Evolutionary conservation across 1,140 invertebrate genomes (phyloP).

Genomic region (Nomia melanderi): DNA sequence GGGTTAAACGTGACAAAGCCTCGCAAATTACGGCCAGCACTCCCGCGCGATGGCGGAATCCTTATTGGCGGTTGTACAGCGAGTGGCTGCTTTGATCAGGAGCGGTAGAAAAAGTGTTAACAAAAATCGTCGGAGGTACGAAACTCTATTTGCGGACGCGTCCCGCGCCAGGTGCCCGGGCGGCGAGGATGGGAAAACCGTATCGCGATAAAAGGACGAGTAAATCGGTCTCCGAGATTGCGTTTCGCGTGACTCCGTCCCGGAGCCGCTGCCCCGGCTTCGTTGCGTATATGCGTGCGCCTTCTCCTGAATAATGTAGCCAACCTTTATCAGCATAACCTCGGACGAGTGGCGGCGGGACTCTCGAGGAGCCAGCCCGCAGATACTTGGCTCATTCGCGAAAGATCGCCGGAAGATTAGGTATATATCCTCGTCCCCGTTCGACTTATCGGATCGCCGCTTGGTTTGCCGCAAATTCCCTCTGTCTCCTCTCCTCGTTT

Average conservation of each 20-base stretch:
- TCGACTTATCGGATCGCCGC: constrained; percentile 64
- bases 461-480: constrained; percentile 51
- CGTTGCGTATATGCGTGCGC: constrained; percentile 21
- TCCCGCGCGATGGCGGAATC: no score
- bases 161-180: no score
- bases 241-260: constrained; percentile 24
- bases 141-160: no score
- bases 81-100: no score
- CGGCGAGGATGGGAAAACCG: not conserved
- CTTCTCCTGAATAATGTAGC: constrained; percentile 63
- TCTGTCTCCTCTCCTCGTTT: no score
- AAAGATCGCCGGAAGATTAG: constrained; percentile 77
- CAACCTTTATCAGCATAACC: constrained; percentile 67
- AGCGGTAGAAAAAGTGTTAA: no score
- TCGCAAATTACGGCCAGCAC: no score
- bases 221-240: constrained; percentile 17
- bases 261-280: not conserved
- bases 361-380: constrained; percentile 54
- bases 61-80: no score
- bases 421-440: constrained; percentile 63
- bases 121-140: not conserved
- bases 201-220: not conserved
- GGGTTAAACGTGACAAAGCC: no score
- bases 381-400: constrained; percentile 76
- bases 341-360: constrained; percentile 51